phyloP scores from a whole-genome alignment of 1,140 invertebrate genomes.

The Orussus abietinus region DNA sequence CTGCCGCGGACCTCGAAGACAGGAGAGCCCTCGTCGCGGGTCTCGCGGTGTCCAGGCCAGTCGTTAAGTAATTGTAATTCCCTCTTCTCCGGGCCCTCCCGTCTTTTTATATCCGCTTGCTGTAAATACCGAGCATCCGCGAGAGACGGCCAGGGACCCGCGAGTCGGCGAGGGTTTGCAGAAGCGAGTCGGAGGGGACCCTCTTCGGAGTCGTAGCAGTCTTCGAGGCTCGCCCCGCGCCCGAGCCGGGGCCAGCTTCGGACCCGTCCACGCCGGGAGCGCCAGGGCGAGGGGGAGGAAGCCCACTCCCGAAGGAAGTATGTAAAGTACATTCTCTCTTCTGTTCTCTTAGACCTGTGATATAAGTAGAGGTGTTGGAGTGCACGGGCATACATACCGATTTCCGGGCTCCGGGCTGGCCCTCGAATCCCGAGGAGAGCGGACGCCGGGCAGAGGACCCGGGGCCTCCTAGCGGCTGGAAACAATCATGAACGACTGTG shows the following conservation, averaged over 20 bases:
- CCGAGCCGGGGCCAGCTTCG: too few relatives aligned
- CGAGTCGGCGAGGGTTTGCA: too few relatives aligned
- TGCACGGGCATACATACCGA: too few relatives aligned
- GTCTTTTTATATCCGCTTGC: slow-evolving; percentile 10
- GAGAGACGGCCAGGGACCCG: not conserved
- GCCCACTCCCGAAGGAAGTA: slow-evolving; percentile 5
- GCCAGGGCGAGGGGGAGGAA: too few relatives aligned
- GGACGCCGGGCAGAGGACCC: slow-evolving; percentile 6
- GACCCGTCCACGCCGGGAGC: too few relatives aligned
- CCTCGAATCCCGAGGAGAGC: slow-evolving; percentile 16
- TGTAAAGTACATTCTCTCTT: slow-evolving; percentile 6
- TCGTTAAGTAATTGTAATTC: slow-evolving; percentile 19
- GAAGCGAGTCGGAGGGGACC: too few relatives aligned
- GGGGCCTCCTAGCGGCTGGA: slow-evolving; percentile 24
- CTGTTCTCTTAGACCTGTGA: slow-evolving; percentile 43
- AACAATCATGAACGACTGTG: slow-evolving; percentile 40
- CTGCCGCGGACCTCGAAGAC: too few relatives aligned
- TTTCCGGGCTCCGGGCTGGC: too few relatives aligned
- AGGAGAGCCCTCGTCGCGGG: too few relatives aligned
- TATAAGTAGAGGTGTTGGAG: slow-evolving; percentile 26
- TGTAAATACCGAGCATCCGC: slow-evolving; percentile 14
- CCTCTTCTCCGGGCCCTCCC: slow-evolving; percentile 3
- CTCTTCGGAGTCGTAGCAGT: too few relatives aligned
- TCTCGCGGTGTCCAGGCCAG: too few relatives aligned
- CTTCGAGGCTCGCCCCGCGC: too few relatives aligned